phyloP scores from a whole-genome alignment of 2,888 invertebrate genomes.

The Cerastis rubricosa region DNA sequence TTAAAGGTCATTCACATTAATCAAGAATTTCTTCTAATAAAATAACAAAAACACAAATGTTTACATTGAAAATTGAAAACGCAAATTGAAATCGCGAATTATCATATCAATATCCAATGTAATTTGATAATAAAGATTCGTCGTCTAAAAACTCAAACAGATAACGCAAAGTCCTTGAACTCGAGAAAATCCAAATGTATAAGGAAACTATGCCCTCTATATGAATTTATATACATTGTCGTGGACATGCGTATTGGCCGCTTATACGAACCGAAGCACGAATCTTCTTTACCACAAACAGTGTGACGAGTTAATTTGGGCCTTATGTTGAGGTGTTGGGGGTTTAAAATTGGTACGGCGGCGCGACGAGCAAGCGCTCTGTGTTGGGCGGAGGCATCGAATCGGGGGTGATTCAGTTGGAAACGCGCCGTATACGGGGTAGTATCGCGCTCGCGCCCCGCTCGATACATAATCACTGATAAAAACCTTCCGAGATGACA shows the following conservation, averaged over 20 bases:
- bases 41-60: conserved; percentile 32
- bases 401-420: conserved; percentile 89
- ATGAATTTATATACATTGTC: conserved; percentile 86
- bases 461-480: conserved; percentile 83
- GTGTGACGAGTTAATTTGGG: conserved; percentile 69
- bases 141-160: conserved; percentile 83
- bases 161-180: conserved; percentile 89
- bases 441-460: conserved; percentile 83
- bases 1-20: conserved; percentile 29
- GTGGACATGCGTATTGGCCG: conserved; percentile 91
- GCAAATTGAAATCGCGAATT: conserved; percentile 48
- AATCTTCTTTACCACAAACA: conserved; percentile 85
- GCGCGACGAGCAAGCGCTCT: conserved; percentile 87
- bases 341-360: conserved; percentile 70
- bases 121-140: conserved; percentile 74
- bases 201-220: conserved; percentile 88
- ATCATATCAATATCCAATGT: conserved; percentile 70
- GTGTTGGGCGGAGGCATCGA: conserved; percentile 90
- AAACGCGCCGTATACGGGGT: conserved; percentile 86
- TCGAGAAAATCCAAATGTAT: conserved; percentile 88
- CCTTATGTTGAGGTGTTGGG: conserved; percentile 67
- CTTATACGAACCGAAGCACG: conserved; percentile 87
- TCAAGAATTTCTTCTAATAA: conserved; percentile 15
- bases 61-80: conserved; percentile 40
- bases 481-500: conserved; percentile 86